Conservation (phyloP, 2,888 invertebrate species). For the Elegia similella region DNA sequence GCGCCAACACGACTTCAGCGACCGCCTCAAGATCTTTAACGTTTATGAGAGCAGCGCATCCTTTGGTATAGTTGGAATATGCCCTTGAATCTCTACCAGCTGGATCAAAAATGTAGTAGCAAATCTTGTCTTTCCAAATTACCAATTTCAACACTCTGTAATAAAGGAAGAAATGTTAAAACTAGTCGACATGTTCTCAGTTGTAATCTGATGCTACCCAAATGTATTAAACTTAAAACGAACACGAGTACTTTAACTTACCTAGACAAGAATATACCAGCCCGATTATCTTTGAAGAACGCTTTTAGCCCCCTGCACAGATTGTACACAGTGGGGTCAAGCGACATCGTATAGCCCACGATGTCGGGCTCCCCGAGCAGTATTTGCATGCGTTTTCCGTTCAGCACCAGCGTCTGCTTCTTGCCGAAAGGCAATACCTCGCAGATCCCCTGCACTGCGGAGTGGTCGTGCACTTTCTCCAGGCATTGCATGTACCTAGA, state of each 20-base stretch:
- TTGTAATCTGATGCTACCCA: too few relatives aligned
- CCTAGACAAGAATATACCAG: constrained; percentile 75
- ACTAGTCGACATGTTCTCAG: too few relatives aligned
- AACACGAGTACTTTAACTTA: constrained; percentile 28
- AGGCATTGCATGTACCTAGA: constrained; percentile 64
- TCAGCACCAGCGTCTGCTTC: constrained; percentile 60
- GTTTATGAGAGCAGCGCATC: constrained; percentile 80
- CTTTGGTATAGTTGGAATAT: constrained; percentile 69
- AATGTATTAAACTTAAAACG: too few relatives aligned
- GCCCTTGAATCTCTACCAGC: constrained; percentile 79
- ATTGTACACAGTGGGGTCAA: constrained; percentile 70
- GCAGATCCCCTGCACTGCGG: constrained; percentile 69
- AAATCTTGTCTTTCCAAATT: constrained; percentile 82
- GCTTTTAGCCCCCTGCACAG: constrained; percentile 79
- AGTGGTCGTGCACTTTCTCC: constrained; percentile 73
- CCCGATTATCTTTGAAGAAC: constrained; percentile 77
- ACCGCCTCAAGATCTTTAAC: constrained; percentile 76
- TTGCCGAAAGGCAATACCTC: constrained; percentile 73
- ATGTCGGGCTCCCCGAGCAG: constrained; percentile 68
- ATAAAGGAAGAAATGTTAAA: background rate
- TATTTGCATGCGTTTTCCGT: constrained; percentile 67
- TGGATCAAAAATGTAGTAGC: constrained; percentile 85
- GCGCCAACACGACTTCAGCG: constrained; percentile 72
- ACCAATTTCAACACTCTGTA: constrained; percentile 70
- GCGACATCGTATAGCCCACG: constrained; percentile 72